Percentiles rank a stretch among this genome's conserved stretches.
phyloP scores from a whole-genome alignment of 2,113 vertebrate genomes.

The Ursus arctos region DNA sequence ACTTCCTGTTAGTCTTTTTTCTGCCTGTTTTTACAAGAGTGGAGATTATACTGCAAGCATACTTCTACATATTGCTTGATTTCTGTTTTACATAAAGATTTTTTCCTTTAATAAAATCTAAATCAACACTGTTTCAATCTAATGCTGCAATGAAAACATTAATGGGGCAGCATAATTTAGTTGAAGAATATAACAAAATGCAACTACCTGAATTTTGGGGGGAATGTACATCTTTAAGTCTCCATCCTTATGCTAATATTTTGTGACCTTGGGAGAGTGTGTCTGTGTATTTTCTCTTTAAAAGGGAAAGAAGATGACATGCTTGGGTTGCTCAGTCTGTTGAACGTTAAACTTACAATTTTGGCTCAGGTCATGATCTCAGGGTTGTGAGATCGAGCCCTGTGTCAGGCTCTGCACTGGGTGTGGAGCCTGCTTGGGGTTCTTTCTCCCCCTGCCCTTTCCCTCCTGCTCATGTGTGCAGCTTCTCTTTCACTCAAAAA shows the following conservation, averaged over 20 bases:
- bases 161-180: background rate
- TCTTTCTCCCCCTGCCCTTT: background rate
- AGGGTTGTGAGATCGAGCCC: background rate
- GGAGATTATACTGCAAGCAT: background rate
- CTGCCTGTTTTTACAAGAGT: slow-evolving; percentile 9
- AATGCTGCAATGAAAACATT: background rate
- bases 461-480: background rate
- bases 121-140: background rate
- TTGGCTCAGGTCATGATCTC: background rate
- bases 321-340: background rate
- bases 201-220: background rate
- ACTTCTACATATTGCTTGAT: background rate
- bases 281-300: background rate
- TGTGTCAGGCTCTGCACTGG: background rate
- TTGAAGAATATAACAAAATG: slow-evolving; percentile 14
- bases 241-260: background rate
- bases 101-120: slow-evolving; percentile 1
- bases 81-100: background rate
- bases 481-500: background rate
- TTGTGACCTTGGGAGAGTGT: background rate
- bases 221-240: background rate
- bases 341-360: background rate
- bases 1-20: background rate
- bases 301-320: background rate
- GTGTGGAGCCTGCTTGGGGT: background rate